phyloP scores from a whole-genome alignment of 2,888 invertebrate genomes.

The Drosophila emarginata region DNA sequence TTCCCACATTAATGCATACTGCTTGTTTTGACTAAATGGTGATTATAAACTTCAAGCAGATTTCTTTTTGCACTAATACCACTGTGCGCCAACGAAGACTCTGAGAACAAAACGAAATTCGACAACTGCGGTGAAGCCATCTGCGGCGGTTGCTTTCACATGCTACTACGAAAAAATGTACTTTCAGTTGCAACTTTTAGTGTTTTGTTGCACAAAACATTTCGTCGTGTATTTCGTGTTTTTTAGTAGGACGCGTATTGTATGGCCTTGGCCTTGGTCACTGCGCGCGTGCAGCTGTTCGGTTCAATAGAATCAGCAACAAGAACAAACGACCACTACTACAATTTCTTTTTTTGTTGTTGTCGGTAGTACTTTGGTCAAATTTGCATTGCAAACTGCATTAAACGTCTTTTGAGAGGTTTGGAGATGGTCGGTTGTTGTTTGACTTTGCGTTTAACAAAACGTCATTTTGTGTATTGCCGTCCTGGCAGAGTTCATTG shows the following conservation, averaged over 20 bases:
- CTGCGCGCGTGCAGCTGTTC: slow-evolving; percentile 28
- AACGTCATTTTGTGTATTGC: background rate
- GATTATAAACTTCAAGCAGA: background rate
- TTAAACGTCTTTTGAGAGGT: slow-evolving; percentile 32
- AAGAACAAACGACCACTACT: slow-evolving; percentile 32
- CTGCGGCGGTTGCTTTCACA: background rate
- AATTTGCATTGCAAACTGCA: slow-evolving; percentile 68
- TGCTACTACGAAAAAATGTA: background rate
- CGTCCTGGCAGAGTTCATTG: slow-evolving; percentile 13
- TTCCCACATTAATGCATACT: too few species aligned
- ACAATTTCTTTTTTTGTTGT: slow-evolving; percentile 52
- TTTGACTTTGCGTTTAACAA: slow-evolving; percentile 21
- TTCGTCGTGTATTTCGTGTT: slow-evolving; percentile 32
- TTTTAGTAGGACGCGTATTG: slow-evolving; percentile 26
- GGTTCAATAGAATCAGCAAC: slow-evolving; percentile 28
- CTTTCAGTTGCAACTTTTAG: slow-evolving; percentile 11
- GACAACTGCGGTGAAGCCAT: background rate
- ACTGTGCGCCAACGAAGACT: slow-evolving; percentile 4
- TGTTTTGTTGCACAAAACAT: slow-evolving; percentile 44
- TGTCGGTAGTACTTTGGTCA: slow-evolving; percentile 45
- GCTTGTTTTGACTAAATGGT: too few species aligned
- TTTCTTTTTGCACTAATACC: background rate
- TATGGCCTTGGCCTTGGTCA: slow-evolving; percentile 72
- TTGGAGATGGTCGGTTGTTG: slow-evolving; percentile 13
- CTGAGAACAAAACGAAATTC: slow-evolving; percentile 36